Conservation (phyloP, 2,888 invertebrate species). For the Amphimallon solstitiale region DNA sequence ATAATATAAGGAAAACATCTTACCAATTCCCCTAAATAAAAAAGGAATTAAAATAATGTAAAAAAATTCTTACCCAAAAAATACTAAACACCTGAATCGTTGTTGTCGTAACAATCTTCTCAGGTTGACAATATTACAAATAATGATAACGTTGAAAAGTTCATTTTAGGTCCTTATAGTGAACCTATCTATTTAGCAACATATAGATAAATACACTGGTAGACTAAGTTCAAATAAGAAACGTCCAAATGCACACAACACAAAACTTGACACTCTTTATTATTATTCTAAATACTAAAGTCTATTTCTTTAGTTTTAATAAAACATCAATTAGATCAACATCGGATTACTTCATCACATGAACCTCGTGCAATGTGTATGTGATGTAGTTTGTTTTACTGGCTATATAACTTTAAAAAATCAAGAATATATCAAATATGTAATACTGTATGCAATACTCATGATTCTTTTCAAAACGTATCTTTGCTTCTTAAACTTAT, state of each 20-base stretch:
- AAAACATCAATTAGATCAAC: conserved; percentile 32
- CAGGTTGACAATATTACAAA: conserved; percentile 21
- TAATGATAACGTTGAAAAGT: conserved; percentile 6
- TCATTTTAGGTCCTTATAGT: neutral
- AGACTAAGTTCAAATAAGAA: conserved; percentile 48
- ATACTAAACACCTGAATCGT: conserved; percentile 31
- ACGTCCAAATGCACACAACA: conserved; percentile 39
- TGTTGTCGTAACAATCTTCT: conserved; percentile 36
- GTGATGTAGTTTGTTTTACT: conserved; percentile 30
- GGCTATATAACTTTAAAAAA: conserved; percentile 10
- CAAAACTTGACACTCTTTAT: conserved; percentile 36
- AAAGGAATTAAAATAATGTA: conserved; percentile 43
- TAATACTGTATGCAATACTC: neutral
- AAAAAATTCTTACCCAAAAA: conserved; percentile 46
- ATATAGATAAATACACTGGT: conserved; percentile 35
- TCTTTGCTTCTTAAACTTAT: neutral
- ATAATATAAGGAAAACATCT: conserved; percentile 44
- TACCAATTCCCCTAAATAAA: conserved; percentile 39
- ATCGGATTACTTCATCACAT: conserved; percentile 35
- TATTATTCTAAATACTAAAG: conserved; percentile 26
- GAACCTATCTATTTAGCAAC: conserved; percentile 13
- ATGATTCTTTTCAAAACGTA: neutral
- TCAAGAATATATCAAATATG: neutral
- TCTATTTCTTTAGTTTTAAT: conserved; percentile 18
- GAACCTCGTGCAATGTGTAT: conserved; percentile 30